A percentile compares a stretch with the other conserved stretches of the same genome.
Conservation (phyloP, 2,888 invertebrate species). For the Rhamnusium bicolor region DNA sequence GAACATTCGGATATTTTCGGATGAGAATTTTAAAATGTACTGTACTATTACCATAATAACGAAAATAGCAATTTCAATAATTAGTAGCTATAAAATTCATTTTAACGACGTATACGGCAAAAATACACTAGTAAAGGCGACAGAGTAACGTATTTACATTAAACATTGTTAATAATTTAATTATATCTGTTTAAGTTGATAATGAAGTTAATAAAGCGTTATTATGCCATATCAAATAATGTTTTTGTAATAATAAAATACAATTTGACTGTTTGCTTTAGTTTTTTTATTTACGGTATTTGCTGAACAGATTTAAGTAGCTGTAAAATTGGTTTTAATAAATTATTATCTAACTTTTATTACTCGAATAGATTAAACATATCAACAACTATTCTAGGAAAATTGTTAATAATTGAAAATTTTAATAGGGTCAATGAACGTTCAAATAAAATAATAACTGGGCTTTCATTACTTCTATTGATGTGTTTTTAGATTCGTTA, state of each 20-base stretch:
- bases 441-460: not conserved
- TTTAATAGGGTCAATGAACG: constrained; percentile 1
- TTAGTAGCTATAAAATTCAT: not conserved
- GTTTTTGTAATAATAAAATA: constrained; percentile 7
- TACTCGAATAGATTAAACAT: not conserved
- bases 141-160: not conserved
- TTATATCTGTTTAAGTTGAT: not conserved
- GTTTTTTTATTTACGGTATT: not conserved
- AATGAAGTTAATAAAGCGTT: not conserved
- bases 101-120: not conserved
- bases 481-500: not conserved
- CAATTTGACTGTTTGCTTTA: constrained; percentile 11
- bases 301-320: constrained; percentile 1
- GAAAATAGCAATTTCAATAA: not conserved
- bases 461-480: not conserved
- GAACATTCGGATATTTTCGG: not conserved
- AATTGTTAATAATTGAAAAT: constrained; percentile 15
- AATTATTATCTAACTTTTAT: constrained; percentile 23
- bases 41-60: not conserved
- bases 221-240: not conserved
- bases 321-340: constrained; percentile 17
- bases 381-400: constrained; percentile 18
- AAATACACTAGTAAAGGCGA: not conserved
- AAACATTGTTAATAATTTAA: constrained; percentile 7
- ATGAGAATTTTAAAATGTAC: too few relatives aligned